Conservation (phyloP, 2,888 invertebrate genomes). For the Machimus rusticus region DNA sequence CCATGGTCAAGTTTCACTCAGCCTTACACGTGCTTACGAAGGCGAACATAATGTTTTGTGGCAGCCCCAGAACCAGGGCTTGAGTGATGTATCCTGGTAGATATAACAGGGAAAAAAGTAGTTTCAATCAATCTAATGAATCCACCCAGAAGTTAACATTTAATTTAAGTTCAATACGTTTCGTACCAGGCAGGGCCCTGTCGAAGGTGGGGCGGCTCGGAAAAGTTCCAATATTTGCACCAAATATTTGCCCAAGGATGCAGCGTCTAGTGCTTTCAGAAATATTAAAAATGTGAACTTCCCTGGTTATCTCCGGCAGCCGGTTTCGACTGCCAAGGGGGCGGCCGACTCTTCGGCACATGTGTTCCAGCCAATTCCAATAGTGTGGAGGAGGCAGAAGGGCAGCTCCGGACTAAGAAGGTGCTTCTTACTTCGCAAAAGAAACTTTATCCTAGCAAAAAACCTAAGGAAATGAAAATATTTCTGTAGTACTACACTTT, state of each 20-base stretch:
- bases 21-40: neutral
- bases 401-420: slow-evolving; percentile 9
- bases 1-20: neutral
- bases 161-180: slow-evolving; percentile 27
- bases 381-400: neutral
- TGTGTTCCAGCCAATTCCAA: slow-evolving; percentile 27
- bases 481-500: slow-evolving; percentile 33
- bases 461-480: slow-evolving; percentile 35
- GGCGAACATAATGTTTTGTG: neutral
- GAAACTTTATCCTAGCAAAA: slow-evolving; percentile 19
- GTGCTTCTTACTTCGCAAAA: slow-evolving; percentile 4
- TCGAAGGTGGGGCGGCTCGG: neutral
- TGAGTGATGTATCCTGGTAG: neutral
- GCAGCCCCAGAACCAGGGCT: neutral
- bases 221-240: slow-evolving; percentile 38
- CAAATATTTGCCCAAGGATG: slow-evolving; percentile 40
- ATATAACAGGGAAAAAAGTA: neutral
- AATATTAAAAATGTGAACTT: slow-evolving; percentile 39
- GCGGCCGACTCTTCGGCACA: slow-evolving; percentile 26
- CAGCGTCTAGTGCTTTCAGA: slow-evolving; percentile 39
- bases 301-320: slow-evolving; percentile 32
- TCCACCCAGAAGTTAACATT: slow-evolving; percentile 10
- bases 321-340: neutral
- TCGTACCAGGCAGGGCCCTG: neutral
- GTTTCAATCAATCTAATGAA: slow-evolving; percentile 39